A percentile compares a stretch with the other conserved stretches of the same genome.
Conservation (phyloP, 2,888 invertebrate genomes). For the Agriopis leucophaearia region DNA sequence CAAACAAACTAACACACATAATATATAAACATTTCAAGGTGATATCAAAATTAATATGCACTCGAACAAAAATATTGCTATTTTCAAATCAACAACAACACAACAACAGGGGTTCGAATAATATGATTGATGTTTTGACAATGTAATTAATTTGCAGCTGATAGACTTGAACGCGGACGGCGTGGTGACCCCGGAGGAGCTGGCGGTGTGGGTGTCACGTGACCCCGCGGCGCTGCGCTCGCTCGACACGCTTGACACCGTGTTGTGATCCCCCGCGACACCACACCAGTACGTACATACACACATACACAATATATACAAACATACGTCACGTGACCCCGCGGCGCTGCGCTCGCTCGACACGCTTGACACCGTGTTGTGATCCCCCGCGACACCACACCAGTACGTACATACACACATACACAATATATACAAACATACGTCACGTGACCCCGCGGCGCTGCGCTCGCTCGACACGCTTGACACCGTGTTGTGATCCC, state of each 20-base stretch:
- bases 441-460: neutral
- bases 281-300: conserved; percentile 20
- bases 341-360: conserved; percentile 66
- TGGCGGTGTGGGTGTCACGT: conserved; percentile 92
- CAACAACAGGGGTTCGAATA: too few species aligned
- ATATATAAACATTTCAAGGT: too few species aligned
- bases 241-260: conserved; percentile 90
- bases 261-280: conserved; percentile 87
- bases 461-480: conserved; percentile 76
- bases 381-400: conserved; percentile 68
- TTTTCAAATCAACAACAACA: too few species aligned
- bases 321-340: neutral
- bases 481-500: conserved; percentile 91
- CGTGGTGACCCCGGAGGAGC: conserved; percentile 92
- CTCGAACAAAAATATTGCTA: too few species aligned
- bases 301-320: neutral
- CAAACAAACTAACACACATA: too few species aligned
- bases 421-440: too few species aligned
- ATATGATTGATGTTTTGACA: too few species aligned
- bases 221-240: conserved; percentile 90
- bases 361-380: conserved; percentile 90
- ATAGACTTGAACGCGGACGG: conserved; percentile 94
- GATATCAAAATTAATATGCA: too few species aligned
- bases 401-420: conserved; percentile 23
- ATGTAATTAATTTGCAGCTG: conserved; percentile 78